These are phyloP conservation scores for Sarcophaga subvicina DNA, from an alignment of 2,888 invertebrate genomes.

Conservation along the genomic window DNA sequence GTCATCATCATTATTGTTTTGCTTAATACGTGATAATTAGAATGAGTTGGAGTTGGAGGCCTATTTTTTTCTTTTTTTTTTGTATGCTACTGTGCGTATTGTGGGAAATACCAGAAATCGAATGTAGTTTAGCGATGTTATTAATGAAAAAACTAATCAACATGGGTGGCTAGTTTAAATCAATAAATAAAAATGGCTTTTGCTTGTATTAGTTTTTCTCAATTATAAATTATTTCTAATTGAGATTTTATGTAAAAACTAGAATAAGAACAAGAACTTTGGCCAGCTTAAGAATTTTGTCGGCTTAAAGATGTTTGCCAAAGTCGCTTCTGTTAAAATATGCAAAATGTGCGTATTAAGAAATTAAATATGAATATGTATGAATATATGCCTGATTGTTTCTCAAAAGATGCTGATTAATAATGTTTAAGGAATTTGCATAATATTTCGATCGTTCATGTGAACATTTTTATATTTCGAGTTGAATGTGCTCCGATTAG, in stretches of 20 bases:
- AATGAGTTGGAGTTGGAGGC: conserved; percentile 39
- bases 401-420: neutral
- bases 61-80: neutral
- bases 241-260: conserved; percentile 44
- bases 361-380: neutral
- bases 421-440: neutral
- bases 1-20: neutral
- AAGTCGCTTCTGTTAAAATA: neutral
- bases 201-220: neutral
- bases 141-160: conserved; percentile 22
- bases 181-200: neutral
- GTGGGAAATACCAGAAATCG: conserved; percentile 13
- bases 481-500: neutral
- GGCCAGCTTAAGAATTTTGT: no score
- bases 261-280: no score
- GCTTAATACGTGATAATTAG: conserved; percentile 36
- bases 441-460: neutral
- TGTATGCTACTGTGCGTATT: conserved; percentile 35
- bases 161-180: conserved; percentile 46
- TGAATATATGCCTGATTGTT: no score
- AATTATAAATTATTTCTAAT: conserved; percentile 31
- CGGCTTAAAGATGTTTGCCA: neutral
- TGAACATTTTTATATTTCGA: neutral
- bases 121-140: neutral
- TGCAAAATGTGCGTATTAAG: neutral